Conservation (phyloP, 2,888 invertebrate genomes). For the Ischnus inquisitorius region DNA sequence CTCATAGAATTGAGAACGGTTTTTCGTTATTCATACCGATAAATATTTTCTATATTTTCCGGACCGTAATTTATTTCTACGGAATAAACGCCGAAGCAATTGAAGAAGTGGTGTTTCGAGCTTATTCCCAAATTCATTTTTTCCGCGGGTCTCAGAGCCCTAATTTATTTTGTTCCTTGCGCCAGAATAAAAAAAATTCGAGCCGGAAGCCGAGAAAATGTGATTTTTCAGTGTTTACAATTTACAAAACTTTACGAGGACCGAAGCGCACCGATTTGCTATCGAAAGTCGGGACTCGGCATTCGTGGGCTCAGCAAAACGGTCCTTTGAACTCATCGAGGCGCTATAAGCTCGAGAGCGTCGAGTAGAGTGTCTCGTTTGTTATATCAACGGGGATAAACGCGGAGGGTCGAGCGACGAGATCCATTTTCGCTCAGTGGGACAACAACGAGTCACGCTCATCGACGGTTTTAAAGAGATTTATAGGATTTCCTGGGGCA, state of each 20-base stretch:
- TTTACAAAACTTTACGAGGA: background rate
- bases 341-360: conserved; percentile 25
- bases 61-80: no score
- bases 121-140: no score
- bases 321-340: conserved; percentile 34
- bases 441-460: conserved; percentile 21
- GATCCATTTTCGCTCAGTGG: conserved; percentile 53
- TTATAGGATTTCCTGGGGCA: conserved; percentile 20
- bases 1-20: no score
- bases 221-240: background rate
- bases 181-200: no score
- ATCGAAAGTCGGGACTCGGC: no score
- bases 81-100: no score
- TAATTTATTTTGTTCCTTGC: no score
- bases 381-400: conserved; percentile 30
- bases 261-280: conserved; percentile 7
- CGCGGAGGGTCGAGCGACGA: background rate
- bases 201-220: background rate
- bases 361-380: conserved; percentile 48
- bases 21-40: no score
- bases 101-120: no score
- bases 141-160: no score
- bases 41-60: no score
- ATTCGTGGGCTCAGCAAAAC: conserved; percentile 19
- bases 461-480: conserved; percentile 46